Conservation (phyloP, 2,113 vertebrate genomes). For the Ammodytes marinus region DNA sequence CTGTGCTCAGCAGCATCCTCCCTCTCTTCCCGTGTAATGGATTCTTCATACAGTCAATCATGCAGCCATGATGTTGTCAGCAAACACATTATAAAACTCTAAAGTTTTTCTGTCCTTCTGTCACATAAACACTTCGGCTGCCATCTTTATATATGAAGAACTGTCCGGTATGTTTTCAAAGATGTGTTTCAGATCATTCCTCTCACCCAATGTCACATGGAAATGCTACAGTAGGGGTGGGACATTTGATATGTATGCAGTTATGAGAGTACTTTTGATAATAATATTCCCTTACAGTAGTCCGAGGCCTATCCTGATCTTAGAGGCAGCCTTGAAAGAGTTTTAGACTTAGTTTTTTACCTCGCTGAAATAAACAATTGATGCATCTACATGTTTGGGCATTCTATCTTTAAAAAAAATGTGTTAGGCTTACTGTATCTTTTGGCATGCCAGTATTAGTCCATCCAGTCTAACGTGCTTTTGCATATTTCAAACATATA, state of each 20-base stretch:
- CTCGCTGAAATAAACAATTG: background rate
- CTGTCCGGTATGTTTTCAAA: background rate
- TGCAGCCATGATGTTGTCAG: constrained; percentile 44
- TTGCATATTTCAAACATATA: background rate
- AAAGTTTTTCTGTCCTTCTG: constrained; percentile 38
- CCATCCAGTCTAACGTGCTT: background rate
- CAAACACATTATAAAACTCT: constrained; percentile 53
- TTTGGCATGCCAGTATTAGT: background rate
- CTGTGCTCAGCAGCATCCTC: constrained; percentile 65
- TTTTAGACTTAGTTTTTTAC: background rate
- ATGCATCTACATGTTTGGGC: background rate
- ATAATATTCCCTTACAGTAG: background rate
- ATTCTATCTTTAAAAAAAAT: background rate
- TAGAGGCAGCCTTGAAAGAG: background rate
- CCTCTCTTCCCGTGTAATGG: constrained; percentile 68
- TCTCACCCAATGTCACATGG: background rate
- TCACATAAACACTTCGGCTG: background rate
- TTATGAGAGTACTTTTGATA: background rate
- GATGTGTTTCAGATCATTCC: background rate
- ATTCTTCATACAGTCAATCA: constrained; percentile 74
- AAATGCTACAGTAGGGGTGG: background rate
- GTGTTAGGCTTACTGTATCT: background rate
- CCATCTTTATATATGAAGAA: background rate
- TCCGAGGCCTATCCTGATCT: background rate
- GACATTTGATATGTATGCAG: background rate